Evolutionary conservation across 2,113 vertebrate genomes (phyloP), one percentile per base, ranked within the genome.

Genomic region (Sciurus niger): DNA sequence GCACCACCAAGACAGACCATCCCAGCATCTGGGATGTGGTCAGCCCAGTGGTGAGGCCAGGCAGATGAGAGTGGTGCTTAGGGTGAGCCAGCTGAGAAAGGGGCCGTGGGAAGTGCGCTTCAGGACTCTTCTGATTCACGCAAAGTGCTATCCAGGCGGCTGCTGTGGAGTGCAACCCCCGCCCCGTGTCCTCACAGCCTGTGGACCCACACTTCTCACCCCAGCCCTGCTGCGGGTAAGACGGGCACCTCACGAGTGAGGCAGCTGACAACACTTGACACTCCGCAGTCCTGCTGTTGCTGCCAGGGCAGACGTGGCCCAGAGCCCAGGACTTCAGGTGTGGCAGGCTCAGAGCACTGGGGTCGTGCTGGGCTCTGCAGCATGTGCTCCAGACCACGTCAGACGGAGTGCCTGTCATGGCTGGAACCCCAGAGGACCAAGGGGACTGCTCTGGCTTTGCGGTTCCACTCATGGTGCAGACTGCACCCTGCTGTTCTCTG

Each of bases 21-120:
- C 20, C 37, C 13, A 32, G 24, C 5, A 22, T n/a, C 37, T 14
- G 18, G 24, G 0, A 17, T 2, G 0, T 3, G 1, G 30, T 24
- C 16, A 9, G 4, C 32, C 11, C 30, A 5, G 18, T 7, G 20
- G 25, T 13, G 10, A 68, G 46, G 40, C 53, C 24, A 30, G 37
- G 74, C 18, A 28, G 46, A n/a, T 4, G 0, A 3, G 20, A 48
- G 46, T 48, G 46, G 9, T 48, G 46, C 46, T 48, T 9, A 48
- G 46, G 46, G 2, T 3, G 55, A 58, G 22, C 40, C 13, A 24
- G 77, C 34, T 16, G 2, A 28, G 0, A 20, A 28, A 40, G 7
- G 34, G 16, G 46, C 76, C 70, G 14, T 12, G 8, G 25, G 17
- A 37, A 17, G 34, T 34, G 28, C 63, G 20, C 8, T 2, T 6